Percentiles rank a stretch among this genome's conserved stretches.
Evolutionary conservation across 1,140 invertebrate species (phyloP).

Genomic region (Lerema accius): DNA sequence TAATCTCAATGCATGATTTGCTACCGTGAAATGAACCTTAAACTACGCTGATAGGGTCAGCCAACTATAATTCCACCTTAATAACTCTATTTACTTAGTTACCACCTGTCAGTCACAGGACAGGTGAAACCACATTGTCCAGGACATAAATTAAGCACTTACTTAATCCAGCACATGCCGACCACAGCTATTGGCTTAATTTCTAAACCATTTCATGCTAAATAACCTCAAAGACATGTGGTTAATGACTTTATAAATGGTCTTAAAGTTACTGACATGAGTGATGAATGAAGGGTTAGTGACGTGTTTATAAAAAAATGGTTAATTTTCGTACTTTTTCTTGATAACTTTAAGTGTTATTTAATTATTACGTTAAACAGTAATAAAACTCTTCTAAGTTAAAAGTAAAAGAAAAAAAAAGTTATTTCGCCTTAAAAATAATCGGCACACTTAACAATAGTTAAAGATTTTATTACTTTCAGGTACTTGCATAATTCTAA

Average conservation of each 20-base stretch:
- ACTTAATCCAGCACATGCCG: conserved; percentile 41
- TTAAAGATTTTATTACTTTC: too few relatives aligned
- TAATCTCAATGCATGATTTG: too few relatives aligned
- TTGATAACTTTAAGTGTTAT: too few relatives aligned
- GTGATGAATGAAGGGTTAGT: background rate
- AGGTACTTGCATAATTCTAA: too few relatives aligned
- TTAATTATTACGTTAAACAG: too few relatives aligned
- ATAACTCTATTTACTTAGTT: conserved; percentile 5
- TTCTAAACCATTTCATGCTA: conserved; percentile 21
- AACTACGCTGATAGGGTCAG: too few relatives aligned
- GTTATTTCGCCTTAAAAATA: too few relatives aligned
- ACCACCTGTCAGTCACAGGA: conserved; percentile 28
- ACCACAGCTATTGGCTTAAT: conserved; percentile 38
- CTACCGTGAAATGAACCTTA: too few relatives aligned
- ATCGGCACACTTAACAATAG: too few relatives aligned
- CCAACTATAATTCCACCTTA: background rate
- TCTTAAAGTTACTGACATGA: background rate
- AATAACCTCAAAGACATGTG: conserved; percentile 18
- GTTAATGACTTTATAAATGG: conserved; percentile 37
- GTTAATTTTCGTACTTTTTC: background rate
- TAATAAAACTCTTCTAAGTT: too few relatives aligned
- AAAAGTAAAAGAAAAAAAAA: too few relatives aligned
- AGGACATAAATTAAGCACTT: conserved; percentile 43
- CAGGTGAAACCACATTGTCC: conserved; percentile 47
- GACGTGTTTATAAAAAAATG: background rate